A percentile compares a stretch with the other conserved stretches of the same genome.
phyloP scores from a whole-genome alignment of 2,888 invertebrate species.

The Chloroclysta siterata region DNA sequence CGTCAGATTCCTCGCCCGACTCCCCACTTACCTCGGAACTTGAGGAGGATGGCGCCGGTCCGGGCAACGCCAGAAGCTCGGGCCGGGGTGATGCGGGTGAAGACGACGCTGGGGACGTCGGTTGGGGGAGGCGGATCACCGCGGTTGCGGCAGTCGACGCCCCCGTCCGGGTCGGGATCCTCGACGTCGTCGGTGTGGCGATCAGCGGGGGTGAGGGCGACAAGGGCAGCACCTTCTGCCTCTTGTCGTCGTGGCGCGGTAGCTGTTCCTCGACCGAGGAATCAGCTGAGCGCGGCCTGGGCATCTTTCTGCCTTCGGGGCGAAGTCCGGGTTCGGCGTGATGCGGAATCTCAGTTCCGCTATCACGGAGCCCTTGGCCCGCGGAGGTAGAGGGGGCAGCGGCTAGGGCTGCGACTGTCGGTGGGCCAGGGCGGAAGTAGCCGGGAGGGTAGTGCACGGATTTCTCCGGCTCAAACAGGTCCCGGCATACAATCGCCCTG shows the following conservation, averaged over 20 bases:
- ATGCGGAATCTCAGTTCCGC: conserved; percentile 4
- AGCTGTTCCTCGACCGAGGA: not conserved
- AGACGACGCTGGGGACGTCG: not conserved
- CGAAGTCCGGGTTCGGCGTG: not conserved
- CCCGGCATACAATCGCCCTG: not conserved
- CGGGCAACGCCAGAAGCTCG: not conserved
- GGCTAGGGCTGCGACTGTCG: not conserved
- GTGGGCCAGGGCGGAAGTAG: too few relatives aligned
- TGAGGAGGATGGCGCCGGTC: not conserved
- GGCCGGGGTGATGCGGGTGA: not conserved
- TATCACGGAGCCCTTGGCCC: not conserved
- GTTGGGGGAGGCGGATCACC: not conserved
- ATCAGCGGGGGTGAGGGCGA: not conserved
- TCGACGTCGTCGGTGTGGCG: not conserved
- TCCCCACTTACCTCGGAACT: not conserved
- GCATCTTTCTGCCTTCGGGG: not conserved
- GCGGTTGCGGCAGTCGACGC: not conserved
- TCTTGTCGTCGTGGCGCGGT: not conserved
- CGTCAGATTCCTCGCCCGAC: too few relatives aligned
- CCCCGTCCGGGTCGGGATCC: not conserved
- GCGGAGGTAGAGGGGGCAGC: not conserved
- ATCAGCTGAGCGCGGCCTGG: not conserved
- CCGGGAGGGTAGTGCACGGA: not conserved
- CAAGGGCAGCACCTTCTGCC: not conserved
- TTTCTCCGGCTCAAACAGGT: not conserved